phyloP scores from a whole-genome alignment of 2,888 invertebrate genomes.

The Callinectes sapidus region DNA sequence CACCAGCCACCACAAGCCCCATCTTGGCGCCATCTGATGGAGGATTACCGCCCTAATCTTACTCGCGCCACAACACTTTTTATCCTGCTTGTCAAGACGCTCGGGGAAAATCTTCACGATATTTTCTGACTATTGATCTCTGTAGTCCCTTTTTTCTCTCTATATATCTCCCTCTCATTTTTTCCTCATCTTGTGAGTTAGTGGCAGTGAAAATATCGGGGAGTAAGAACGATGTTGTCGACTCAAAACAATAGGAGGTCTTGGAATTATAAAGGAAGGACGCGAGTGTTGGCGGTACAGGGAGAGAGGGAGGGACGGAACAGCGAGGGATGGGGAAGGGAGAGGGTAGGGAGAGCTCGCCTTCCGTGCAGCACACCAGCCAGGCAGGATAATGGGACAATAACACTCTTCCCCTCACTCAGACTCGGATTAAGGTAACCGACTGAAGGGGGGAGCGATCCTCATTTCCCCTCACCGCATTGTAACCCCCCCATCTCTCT shows the following conservation, averaged over 20 bases:
- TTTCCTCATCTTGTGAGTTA: not conserved
- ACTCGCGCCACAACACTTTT: not conserved
- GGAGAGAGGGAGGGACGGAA: not conserved
- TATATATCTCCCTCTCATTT: not conserved
- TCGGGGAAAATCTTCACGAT: conserved; percentile 36
- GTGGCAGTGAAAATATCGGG: conserved; percentile 19
- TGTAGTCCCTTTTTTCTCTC: not conserved
- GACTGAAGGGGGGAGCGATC: conserved; percentile 3
- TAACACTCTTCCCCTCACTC: conserved; percentile 36
- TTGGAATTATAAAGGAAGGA: not conserved
- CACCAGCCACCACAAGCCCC: conserved; percentile 13
- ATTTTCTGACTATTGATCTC: conserved; percentile 34
- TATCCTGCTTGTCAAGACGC: not conserved
- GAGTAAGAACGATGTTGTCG: conserved; percentile 15
- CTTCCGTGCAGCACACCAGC: not conserved
- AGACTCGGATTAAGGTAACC: conserved; percentile 32
- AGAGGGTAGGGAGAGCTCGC: not conserved
- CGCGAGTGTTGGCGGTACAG: not conserved
- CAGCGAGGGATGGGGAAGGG: not conserved
- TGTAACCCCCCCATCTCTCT: not conserved
- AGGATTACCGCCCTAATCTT: conserved; percentile 1
- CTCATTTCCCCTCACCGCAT: not conserved
- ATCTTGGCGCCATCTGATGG: not conserved
- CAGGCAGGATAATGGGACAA: conserved; percentile 31
- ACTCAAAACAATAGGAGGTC: conserved; percentile 3